Evolutionary conservation across 2,888 invertebrate species (phyloP), one percentile per base, ranked within the genome.

Genomic region (Thecophora atra): DNA sequence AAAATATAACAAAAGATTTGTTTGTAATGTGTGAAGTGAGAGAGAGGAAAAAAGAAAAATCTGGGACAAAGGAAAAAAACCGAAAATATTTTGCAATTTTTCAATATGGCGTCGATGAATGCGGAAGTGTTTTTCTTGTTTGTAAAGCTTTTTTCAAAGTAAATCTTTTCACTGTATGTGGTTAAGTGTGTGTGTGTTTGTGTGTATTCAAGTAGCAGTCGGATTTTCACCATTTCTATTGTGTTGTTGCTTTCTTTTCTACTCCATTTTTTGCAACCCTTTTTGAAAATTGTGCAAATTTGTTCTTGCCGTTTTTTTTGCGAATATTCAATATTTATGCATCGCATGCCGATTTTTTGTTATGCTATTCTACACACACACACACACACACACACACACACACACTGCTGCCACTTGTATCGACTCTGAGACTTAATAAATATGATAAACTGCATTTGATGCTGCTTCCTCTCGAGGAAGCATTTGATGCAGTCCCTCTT

Each of bases 361-460:
- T 62, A 30, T 2, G 37, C 30, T 62, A 19, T 37, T 37, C n/a
- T 30, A 62, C 1, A 15, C 37, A 37, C n/a, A 63, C 15, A 56
- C 30, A 24, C 8, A 51, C 15, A 69, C 54, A 24, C 37, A 54
- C 52, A 60, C 19, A 51, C 19, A 67, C 52, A 64, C 11, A 66
- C 24, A 66, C 52, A 26, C 64, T 64, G 19, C 65, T 65, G 65
- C 65, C 65, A 65, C 47, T 26, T 65, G 24, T 65, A 65, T 26
- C 65, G 51, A 65, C 65, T 51, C 24, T 65, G 24, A 65, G 65
- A 51, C 65, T 65, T 47, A 65, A 51, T 65, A 65, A 65, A 65
- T 51, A 65, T 65, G 65, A 65, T 65, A n/a, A 65, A 51, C 47
- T 47, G 51, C 37, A 42, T 44, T 44, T 63, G 37, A n/a, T 37